Base-by-base conservation (phyloP, 2,888 invertebrate species). In the Erebia aethiops region DNA sequence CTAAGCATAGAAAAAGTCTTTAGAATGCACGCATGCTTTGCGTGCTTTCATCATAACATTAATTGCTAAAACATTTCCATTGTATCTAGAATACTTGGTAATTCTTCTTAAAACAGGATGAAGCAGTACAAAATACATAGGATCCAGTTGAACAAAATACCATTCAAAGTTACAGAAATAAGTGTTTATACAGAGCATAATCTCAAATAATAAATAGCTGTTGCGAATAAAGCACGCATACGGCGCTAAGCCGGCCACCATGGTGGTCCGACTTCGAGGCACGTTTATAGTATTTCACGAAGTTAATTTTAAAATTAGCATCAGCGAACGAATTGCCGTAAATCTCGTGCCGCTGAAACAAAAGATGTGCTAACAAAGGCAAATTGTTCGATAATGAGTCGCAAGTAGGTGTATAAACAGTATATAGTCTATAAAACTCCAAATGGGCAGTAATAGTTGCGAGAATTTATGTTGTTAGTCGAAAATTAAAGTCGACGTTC, bases 221-320 rank as follows among this genome's bases (percentile, higher is more conserved):
- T 78, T 73, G 77, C 76, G 76, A 79, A 80, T 80, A 78, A 78
- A 76, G 75, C 77, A 80, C 80, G 79, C 81, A 78, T 78, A 75
- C 76, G 74, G 77, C 72, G 75, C 74, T 71, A 69, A 70, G 69
- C 68, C 57, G 72, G 72, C 82, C 73, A 82, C 78, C 80, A 82
- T 76, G 92, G 92, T 92, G 92, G 92, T 92, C 92, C 82, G 77
- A 78, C 77, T 76, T 76, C 78, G 76, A 83, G 78, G 90, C 92
- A 92, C 91, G 92, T 92, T 91, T 91, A 88, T 89, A 87, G 86
- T 87, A 90, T 85, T 89, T 87, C 88, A 87, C 86, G 88, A 90
- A 83, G 90, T 90, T 89, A 87, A 91, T 91, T 92, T 91, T 88
- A 91, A 92, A 92, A 92, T 92, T 90, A 89, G 89, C 90, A 86